phyloP scores from a whole-genome alignment of 2,113 vertebrate genomes.

The Burhinus bistriatus region DNA sequence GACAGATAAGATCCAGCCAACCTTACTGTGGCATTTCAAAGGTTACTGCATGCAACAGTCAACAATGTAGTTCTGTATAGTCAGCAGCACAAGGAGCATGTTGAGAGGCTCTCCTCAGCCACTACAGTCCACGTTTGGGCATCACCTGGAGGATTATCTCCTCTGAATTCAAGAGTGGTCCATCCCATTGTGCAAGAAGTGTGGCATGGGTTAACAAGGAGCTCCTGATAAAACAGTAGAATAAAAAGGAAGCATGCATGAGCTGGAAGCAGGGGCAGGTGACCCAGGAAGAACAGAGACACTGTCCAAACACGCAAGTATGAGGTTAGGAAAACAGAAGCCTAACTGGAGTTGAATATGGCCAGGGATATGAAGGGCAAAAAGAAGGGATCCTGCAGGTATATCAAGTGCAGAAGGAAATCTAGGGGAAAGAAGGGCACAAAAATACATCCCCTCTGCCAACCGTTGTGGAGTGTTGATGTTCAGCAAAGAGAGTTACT shows the following conservation, averaged over 20 bases:
- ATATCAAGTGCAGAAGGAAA: background rate
- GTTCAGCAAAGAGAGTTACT: background rate
- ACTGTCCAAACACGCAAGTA: background rate
- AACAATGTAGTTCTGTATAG: background rate
- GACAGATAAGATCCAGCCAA: background rate
- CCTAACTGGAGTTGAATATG: background rate
- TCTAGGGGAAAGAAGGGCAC: background rate
- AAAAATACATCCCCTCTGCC: background rate
- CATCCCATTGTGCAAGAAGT: background rate
- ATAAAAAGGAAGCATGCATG: background rate
- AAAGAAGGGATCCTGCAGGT: background rate
- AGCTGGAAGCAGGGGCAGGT: background rate
- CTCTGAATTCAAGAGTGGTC: background rate
- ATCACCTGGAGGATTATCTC: background rate
- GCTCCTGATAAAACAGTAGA: background rate
- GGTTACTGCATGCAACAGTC: background rate
- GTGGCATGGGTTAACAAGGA: background rate
- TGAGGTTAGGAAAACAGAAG: background rate
- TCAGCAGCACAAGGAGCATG: background rate
- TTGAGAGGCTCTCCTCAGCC: background rate
- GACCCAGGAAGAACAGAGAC: background rate
- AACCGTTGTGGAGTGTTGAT: background rate
- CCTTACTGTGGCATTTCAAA: background rate
- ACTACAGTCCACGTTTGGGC: background rate
- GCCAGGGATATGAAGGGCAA: background rate